A percentile compares a stretch with the other conserved stretches of the same genome.
Conservation (phyloP, 2,113 vertebrate species). For the Serilophus lunatus region DNA sequence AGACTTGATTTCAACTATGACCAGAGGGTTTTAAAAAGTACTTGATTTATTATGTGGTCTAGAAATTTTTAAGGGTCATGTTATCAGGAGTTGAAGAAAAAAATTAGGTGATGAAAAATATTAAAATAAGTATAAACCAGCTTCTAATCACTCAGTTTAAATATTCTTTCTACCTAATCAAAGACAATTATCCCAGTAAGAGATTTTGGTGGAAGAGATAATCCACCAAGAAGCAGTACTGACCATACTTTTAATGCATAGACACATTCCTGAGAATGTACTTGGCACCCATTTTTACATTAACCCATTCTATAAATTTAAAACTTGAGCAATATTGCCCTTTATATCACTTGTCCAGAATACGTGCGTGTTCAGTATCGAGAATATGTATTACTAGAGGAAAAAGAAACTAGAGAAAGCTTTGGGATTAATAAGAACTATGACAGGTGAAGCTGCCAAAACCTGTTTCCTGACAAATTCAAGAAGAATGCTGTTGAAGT, state of each 20-base stretch:
- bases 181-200: not conserved
- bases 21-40: not conserved
- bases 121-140: not conserved
- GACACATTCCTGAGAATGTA: not conserved
- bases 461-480: not conserved
- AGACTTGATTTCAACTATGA: not conserved
- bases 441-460: not conserved
- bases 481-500: not conserved
- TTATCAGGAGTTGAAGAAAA: not conserved
- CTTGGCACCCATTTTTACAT: not conserved
- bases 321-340: not conserved
- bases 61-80: not conserved
- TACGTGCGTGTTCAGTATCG: not conserved
- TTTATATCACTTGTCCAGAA: not conserved
- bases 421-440: not conserved
- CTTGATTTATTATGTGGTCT: accelerated
- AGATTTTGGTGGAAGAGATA: not conserved
- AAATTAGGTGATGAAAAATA: not conserved
- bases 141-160: not conserved
- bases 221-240: not conserved
- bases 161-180: not conserved
- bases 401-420: not conserved
- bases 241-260: not conserved
- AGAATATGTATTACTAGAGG: not conserved
- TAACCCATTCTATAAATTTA: not conserved